phyloP scores from a whole-genome alignment of 1,140 invertebrate species.

The Anthonomus grandis region DNA sequence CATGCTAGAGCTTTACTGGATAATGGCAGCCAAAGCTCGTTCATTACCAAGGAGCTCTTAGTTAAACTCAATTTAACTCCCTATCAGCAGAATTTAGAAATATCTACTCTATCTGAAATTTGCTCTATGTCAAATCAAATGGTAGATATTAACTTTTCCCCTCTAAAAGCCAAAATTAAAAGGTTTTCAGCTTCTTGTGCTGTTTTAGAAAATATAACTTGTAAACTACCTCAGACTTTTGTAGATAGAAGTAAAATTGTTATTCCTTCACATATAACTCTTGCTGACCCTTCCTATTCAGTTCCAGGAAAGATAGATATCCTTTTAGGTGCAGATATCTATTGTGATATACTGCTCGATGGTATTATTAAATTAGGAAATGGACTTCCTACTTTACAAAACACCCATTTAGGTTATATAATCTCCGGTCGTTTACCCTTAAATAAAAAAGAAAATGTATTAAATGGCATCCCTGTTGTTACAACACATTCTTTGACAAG shows the following conservation, averaged over 20 bases:
- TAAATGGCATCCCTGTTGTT: too few relatives aligned
- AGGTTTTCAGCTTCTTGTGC: background rate
- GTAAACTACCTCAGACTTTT: background rate
- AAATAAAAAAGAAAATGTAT: too few relatives aligned
- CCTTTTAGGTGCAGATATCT: constrained; percentile 7
- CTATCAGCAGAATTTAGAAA: background rate
- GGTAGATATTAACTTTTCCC: constrained; percentile 1
- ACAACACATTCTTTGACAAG: too few relatives aligned
- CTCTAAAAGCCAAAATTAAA: too few relatives aligned
- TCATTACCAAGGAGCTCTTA: background rate
- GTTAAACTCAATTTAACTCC: background rate
- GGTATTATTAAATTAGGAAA: background rate
- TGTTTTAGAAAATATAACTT: background rate
- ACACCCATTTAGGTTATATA: background rate
- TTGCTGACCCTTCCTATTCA: constrained; percentile 1
- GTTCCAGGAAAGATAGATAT: constrained; percentile 7
- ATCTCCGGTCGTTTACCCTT: background rate
- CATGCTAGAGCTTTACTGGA: constrained; percentile 8
- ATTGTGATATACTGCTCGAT: background rate
- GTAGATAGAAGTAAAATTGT: background rate
- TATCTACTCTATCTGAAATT: background rate
- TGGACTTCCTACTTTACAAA: background rate
- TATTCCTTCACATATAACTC: constrained; percentile 5
- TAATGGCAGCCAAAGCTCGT: background rate
- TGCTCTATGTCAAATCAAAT: background rate